Conservation (phyloP, 2,113 vertebrate genomes). For the Dicaeum eximium region DNA sequence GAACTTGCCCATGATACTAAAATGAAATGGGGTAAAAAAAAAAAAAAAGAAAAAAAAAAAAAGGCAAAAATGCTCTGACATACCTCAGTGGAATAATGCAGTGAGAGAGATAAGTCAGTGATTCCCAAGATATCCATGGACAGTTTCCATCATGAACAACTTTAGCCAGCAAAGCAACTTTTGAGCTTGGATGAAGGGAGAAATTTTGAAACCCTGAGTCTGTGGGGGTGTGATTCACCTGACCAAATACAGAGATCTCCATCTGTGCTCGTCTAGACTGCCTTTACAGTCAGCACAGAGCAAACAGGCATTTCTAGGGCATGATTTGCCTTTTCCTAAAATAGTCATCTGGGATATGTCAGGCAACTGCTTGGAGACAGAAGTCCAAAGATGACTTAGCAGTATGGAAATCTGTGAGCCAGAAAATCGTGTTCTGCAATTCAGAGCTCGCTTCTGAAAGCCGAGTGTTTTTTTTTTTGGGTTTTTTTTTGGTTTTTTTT, state of each 20-base stretch:
- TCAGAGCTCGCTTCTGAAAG: background rate
- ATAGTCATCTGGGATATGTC: constrained; percentile 44
- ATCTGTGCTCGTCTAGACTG: constrained; percentile 60
- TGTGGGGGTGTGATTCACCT: constrained; percentile 52
- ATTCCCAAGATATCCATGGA: background rate
- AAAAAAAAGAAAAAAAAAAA: too few relatives aligned
- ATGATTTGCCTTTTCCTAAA: constrained; percentile 55
- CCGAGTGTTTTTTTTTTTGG: background rate
- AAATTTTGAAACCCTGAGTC: constrained; percentile 35
- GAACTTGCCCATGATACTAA: background rate
- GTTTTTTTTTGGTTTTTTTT: background rate
- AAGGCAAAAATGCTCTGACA: background rate
- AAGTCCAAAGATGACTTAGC: constrained; percentile 54
- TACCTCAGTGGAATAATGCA: background rate
- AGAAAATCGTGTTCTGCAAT: constrained; percentile 27
- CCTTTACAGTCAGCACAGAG: constrained; percentile 35
- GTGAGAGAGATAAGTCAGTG: background rate
- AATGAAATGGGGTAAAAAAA: background rate
- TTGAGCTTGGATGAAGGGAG: background rate
- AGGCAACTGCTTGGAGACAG: constrained; percentile 37
- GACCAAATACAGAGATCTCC: constrained; percentile 51
- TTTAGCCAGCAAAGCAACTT: constrained; percentile 9
- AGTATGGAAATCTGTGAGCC: constrained; percentile 30
- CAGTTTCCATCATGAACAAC: background rate
- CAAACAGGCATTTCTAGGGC: constrained; percentile 56